Evolutionary conservation across 2,797 vertebrate species (phyloP).

Genomic region (Staurois parvus): DNA sequence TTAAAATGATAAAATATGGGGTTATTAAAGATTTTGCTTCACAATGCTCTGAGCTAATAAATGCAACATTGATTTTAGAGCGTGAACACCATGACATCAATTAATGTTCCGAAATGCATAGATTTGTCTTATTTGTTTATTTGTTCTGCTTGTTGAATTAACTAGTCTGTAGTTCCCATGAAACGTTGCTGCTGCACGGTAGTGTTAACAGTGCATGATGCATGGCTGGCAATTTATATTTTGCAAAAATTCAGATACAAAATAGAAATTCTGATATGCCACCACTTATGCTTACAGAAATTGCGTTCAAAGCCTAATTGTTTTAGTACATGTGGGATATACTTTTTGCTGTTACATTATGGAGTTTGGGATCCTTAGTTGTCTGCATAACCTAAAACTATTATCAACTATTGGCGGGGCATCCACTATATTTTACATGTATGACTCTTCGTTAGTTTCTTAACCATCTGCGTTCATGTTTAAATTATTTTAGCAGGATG

Average conservation of each 20-base stretch:
- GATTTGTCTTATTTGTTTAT: conserved; percentile 64
- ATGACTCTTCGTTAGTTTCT: too few relatives aligned
- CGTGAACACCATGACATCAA: conserved; percentile 49
- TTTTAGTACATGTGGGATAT: neutral
- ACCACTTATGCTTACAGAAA: conserved; percentile 4
- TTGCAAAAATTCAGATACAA: conserved; percentile 63
- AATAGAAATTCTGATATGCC: neutral
- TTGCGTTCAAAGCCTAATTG: neutral
- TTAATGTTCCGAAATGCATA: conserved; percentile 54
- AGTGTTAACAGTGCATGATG: conserved; percentile 72
- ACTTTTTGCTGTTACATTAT: too few relatives aligned
- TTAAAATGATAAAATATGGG: conserved; percentile 38
- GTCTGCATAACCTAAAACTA: too few relatives aligned
- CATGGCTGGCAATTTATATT: conserved; percentile 71
- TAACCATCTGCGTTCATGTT: too few relatives aligned
- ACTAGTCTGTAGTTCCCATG: conserved; percentile 67
- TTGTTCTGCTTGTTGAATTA: conserved; percentile 62
- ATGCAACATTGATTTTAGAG: conserved; percentile 58
- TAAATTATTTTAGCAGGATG: too few relatives aligned
- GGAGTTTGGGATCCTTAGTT: too few relatives aligned
- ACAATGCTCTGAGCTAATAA: conserved; percentile 64
- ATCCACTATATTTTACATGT: too few relatives aligned
- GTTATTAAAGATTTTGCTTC: conserved; percentile 57
- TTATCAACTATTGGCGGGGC: too few relatives aligned
- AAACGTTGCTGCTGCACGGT: conserved; percentile 73